Evolutionary conservation across 2,888 invertebrate species (phyloP), one percentile per base, ranked within the genome.

Genomic region (Drosophila neonasuta): DNA sequence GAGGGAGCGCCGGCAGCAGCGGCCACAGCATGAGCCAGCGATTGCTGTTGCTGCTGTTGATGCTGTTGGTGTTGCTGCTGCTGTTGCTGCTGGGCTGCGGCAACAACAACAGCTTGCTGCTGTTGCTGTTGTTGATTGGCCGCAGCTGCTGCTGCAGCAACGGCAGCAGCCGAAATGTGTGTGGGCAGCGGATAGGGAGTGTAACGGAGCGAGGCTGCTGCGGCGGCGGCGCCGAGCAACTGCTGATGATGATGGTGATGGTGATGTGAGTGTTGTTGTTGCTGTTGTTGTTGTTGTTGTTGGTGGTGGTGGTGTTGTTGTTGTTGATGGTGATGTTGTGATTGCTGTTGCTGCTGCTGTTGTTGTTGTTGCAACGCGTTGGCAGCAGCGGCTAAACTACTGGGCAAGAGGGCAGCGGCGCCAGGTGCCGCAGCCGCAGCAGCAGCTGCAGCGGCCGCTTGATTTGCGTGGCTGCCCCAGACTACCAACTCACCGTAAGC

Each of bases 401-500:
- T 88, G 63, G 81, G 81, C 83, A 81, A 65, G 39, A 81, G 73
- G 58, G 80, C 80, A 68, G 80, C 79, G 74, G 80, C 86, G 73
- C 79, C 83, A 79, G 75, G 88, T 80, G 84, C 59, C 34, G 90
- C 92, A 91, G 91, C 57, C 32, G 73, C 64, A 61, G 61, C 51
- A 29, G 74, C 60, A 45, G 92, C 94, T 94, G 92, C 49, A 24
- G 71, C 71, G 36, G 75, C 71, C 58, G 66, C 50, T 46, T 74
- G 74, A 91, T 93, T 88, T 77, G 81, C 92, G 91, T 93, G 92
- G 92, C 94, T 94, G 92, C 95, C 94, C 92, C 94, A 93, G 93
- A 95, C 95, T 94, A 96, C 94, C 94, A 97, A 97, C 97, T 97
- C 97, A 97, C 97, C 97, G 95, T 97, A 97, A 93, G 97, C 96